Evolutionary conservation across 2,113 vertebrate genomes (phyloP).

Genomic region (Corvus hawaiiensis): DNA sequence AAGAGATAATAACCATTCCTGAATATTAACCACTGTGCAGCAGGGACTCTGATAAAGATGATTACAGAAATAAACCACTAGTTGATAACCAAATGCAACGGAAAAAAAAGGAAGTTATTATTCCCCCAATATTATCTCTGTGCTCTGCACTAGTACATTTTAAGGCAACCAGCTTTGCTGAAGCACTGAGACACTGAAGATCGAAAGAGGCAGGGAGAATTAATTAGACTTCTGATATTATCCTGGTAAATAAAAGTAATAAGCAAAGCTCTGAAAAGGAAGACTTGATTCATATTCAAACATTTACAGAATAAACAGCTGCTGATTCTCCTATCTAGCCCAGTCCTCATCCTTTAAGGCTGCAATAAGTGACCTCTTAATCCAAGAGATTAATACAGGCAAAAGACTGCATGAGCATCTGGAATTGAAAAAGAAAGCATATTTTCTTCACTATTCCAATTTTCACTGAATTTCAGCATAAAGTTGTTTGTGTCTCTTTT

Average conservation of each 20-base stretch:
- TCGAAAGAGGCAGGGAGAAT: conserved; percentile 35
- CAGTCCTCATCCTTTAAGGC: conserved; percentile 46
- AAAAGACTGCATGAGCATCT: conserved; percentile 37
- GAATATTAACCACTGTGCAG: conserved; percentile 13
- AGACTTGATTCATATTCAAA: conserved; percentile 58
- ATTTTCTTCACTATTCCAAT: conserved; percentile 28
- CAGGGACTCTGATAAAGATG: neutral
- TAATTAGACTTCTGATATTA: conserved; percentile 60
- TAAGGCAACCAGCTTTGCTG: conserved; percentile 49
- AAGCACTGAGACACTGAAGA: conserved; percentile 31
- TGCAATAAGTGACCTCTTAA: conserved; percentile 58
- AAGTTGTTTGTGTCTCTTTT: neutral
- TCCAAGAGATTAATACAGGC: neutral
- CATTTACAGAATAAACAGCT: conserved; percentile 68
- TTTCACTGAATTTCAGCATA: conserved; percentile 42
- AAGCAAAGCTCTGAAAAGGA: conserved; percentile 20
- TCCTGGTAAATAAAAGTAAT: conserved; percentile 62
- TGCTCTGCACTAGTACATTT: conserved; percentile 14
- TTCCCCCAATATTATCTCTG: conserved; percentile 7
- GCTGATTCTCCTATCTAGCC: conserved; percentile 45
- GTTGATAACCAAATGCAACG: conserved; percentile 9
- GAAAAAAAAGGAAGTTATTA: neutral
- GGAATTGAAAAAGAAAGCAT: conserved; percentile 55
- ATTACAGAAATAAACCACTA: conserved; percentile 24
- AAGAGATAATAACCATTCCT: neutral